Conservation (phyloP, 2,113 vertebrate genomes). For the Aptenodytes forsteri region DNA sequence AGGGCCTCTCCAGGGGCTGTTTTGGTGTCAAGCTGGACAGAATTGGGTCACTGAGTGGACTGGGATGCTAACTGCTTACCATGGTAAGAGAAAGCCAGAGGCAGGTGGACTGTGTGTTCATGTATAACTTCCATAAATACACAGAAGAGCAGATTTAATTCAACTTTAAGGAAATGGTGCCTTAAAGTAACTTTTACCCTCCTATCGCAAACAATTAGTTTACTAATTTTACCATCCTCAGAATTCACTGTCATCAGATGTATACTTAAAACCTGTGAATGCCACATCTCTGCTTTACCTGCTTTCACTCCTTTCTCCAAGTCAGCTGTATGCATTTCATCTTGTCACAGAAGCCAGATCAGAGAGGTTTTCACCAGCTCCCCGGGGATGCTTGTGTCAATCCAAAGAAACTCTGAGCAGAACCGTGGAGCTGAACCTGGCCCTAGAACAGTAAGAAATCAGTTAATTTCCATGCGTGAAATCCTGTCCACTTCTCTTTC, state of each 20-base stretch:
- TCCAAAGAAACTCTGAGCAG: neutral
- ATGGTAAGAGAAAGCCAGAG: neutral
- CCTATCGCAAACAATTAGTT: neutral
- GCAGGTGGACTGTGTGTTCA: neutral
- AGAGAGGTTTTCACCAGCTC: neutral
- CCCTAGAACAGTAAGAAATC: neutral
- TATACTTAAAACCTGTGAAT: neutral
- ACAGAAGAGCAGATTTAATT: neutral
- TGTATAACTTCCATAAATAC: neutral
- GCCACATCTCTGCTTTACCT: neutral
- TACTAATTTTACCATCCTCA: neutral
- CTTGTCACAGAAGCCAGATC: neutral
- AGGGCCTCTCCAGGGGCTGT: constrained; percentile 59
- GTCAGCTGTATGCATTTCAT: neutral
- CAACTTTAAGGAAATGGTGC: neutral
- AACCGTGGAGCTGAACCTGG: neutral
- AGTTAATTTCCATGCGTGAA: neutral
- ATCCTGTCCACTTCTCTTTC: neutral
- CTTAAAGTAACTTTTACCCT: neutral
- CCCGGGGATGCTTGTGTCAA: neutral
- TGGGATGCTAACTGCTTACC: constrained; percentile 55
- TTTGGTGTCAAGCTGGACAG: constrained; percentile 73
- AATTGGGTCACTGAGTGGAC: constrained; percentile 70
- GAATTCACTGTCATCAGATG: neutral
- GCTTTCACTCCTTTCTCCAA: neutral